These are phyloP conservation scores for Mesoligia furuncula DNA, from an alignment of 2,888 invertebrate genomes.

Conservation along the genomic window DNA sequence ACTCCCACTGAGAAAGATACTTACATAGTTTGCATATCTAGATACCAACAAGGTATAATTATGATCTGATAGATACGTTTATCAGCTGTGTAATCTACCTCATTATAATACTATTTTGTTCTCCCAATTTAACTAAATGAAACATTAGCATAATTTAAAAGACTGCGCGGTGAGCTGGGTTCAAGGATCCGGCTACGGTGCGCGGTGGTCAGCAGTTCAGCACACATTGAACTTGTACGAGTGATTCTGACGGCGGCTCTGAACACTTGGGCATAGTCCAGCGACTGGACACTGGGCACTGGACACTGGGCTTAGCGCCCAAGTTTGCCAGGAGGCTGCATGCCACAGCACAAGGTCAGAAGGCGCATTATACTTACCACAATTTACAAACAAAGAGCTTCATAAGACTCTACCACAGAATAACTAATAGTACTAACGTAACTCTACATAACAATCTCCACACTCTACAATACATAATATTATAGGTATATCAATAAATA, in stretches of 20 bases:
- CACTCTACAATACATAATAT: not conserved
- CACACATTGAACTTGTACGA: not conserved
- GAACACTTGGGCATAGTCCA: not conserved
- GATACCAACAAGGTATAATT: not conserved
- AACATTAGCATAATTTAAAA: slow-evolving; percentile 1
- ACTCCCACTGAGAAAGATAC: not conserved
- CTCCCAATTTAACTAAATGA: slow-evolving; percentile 7
- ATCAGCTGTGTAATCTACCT: slow-evolving; percentile 28
- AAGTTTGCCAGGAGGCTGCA: not conserved
- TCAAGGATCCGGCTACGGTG: not conserved
- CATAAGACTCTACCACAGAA: not conserved
- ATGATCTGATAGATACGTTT: slow-evolving; percentile 11
- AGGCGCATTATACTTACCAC: not conserved
- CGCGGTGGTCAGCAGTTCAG: slow-evolving; percentile 10
- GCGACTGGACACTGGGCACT: not conserved
- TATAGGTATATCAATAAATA: not conserved
- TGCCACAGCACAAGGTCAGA: not conserved
- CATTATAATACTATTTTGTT: slow-evolving; percentile 13
- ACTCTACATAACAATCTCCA: not conserved
- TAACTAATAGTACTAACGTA: no score
- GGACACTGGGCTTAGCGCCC: no score
- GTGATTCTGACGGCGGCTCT: not conserved
- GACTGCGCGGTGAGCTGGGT: not conserved
- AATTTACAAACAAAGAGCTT: not conserved
- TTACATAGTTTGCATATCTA: no score